Percentiles rank a stretch among this genome's conserved stretches.
phyloP scores from a whole-genome alignment of 2,888 invertebrate species.

The Drosophila quinaria region DNA sequence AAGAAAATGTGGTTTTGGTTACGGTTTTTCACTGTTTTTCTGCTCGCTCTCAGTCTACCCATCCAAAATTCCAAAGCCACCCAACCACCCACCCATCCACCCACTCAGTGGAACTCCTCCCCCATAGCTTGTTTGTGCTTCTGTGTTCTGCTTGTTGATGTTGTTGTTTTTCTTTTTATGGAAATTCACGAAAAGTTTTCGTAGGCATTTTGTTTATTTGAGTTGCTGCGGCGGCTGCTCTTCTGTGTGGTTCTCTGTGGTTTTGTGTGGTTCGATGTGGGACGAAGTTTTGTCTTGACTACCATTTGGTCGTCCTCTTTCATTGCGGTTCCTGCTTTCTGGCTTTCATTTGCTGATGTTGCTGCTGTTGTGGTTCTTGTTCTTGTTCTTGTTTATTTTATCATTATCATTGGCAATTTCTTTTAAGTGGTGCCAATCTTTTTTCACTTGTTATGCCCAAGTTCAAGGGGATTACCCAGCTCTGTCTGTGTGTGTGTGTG shows the following conservation, averaged over 20 bases:
- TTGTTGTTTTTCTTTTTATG: conserved; percentile 58
- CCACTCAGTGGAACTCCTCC: conserved; percentile 17
- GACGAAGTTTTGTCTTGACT: conserved; percentile 62
- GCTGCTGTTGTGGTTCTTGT: conserved; percentile 17
- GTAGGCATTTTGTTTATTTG: conserved; percentile 78
- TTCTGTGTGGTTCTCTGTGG: conserved; percentile 7
- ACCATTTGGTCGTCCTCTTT: conserved; percentile 49
- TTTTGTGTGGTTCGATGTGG: conserved; percentile 23
- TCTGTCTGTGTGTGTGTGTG: conserved; percentile 49
- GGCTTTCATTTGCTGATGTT: conserved; percentile 42
- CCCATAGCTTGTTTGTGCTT: conserved; percentile 58
- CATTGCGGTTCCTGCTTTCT: conserved; percentile 50
- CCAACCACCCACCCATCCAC: conserved; percentile 24
- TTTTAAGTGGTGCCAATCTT: conserved; percentile 83
- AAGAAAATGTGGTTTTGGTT: conserved; percentile 83
- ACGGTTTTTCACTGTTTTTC: conserved; percentile 81
- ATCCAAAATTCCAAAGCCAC: conserved; percentile 9
- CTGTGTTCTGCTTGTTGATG: conserved; percentile 22
- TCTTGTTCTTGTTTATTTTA: conserved; percentile 74
- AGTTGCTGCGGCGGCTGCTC: conserved; percentile 34
- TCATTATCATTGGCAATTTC: conserved; percentile 82
- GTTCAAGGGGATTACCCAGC: conserved; percentile 68
- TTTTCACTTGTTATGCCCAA: conserved; percentile 78
- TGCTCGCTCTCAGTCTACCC: conserved; percentile 13
- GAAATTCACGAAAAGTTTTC: conserved; percentile 73